Evolutionary conservation across 2,888 invertebrate species (phyloP).

Genomic region (Dugesia japonica): DNA sequence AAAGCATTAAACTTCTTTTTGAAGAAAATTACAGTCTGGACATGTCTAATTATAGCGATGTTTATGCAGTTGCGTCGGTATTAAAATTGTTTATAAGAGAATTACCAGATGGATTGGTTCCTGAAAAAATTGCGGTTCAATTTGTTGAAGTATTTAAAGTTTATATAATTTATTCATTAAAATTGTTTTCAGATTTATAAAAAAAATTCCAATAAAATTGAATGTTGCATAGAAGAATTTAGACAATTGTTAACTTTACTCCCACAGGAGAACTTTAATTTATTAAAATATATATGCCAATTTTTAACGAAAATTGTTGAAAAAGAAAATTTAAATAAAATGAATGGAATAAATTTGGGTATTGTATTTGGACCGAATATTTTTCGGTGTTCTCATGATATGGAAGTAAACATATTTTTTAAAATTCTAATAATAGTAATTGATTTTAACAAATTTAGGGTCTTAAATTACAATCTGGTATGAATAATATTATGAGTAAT

Average conservation of each 20-base stretch:
- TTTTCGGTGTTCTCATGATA: conserved; percentile 46
- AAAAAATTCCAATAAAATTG: background rate
- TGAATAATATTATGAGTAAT: background rate
- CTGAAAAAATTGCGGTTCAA: conserved; percentile 43
- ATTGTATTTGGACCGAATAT: conserved; percentile 50
- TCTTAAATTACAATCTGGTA: conserved; percentile 5
- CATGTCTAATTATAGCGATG: conserved; percentile 41
- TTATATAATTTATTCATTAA: background rate
- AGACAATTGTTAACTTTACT: conserved; percentile 39
- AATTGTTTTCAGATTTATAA: conserved; percentile 20
- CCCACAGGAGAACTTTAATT: conserved; percentile 47
- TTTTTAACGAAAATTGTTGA: conserved; percentile 48
- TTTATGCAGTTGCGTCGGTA: conserved; percentile 52
- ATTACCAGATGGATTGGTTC: conserved; percentile 49
- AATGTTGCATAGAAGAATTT: conserved; percentile 23
- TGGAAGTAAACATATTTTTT: conserved; percentile 36
- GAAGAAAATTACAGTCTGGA: conserved; percentile 53
- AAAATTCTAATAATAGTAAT: background rate
- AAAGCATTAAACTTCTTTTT: conserved; percentile 51
- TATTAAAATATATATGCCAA: conserved; percentile 47
- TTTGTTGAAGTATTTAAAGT: conserved; percentile 41
- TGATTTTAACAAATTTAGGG: background rate
- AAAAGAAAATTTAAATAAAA: conserved; percentile 45
- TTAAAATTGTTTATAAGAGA: conserved; percentile 53
- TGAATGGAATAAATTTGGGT: conserved; percentile 48